phyloP scores from a whole-genome alignment of 2,797 vertebrate species.

The Corythornis leucogaster region DNA sequence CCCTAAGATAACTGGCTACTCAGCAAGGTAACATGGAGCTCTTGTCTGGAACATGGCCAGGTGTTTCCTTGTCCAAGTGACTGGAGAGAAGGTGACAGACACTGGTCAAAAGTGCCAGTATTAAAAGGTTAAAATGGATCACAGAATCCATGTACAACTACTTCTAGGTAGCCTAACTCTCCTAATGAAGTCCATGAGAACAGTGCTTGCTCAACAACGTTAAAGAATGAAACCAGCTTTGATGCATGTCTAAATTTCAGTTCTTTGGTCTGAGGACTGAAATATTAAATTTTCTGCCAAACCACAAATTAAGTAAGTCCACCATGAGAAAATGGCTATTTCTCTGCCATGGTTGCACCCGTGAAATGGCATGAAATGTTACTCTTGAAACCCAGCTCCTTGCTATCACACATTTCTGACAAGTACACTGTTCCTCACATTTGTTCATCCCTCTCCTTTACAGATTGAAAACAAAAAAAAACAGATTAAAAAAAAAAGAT shows the following conservation, averaged over 20 bases:
- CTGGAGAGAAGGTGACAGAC: not conserved
- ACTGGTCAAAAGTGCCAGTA: not conserved
- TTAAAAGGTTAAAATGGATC: not conserved
- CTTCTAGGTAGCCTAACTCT: not conserved
- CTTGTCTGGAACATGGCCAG: not conserved
- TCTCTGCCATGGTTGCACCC: not conserved
- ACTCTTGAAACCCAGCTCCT: not conserved
- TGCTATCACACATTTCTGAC: not conserved
- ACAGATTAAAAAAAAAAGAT: not conserved
- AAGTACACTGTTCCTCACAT: not conserved
- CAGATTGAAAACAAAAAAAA: not conserved
- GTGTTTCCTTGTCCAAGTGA: not conserved
- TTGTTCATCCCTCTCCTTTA: not conserved
- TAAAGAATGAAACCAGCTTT: slow-evolving; percentile 6
- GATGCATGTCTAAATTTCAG: not conserved
- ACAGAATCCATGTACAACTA: not conserved
- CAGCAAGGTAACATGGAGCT: not conserved
- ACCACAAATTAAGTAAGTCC: not conserved
- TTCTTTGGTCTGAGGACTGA: slow-evolving; percentile 17
- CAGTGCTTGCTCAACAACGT: not conserved
- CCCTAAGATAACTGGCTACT: not conserved
- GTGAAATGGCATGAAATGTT: not conserved
- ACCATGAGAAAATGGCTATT: not conserved
- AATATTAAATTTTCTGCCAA: slow-evolving; percentile 17
- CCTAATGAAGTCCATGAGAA: not conserved